Percentiles rank a stretch among this genome's conserved stretches.
phyloP scores from a whole-genome alignment of 2,888 invertebrate species.

The Galeruca laticollis region DNA sequence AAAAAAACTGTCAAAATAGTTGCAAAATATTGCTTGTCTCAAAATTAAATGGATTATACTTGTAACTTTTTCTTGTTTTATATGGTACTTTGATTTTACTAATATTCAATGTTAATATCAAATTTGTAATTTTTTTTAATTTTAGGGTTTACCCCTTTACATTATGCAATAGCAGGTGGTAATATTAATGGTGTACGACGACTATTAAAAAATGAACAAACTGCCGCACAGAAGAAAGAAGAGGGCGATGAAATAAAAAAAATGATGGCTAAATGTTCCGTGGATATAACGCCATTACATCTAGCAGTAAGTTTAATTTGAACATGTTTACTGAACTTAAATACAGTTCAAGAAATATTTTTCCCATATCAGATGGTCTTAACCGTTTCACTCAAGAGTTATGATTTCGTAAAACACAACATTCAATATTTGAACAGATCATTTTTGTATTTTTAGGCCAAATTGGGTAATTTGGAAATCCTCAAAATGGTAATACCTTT shows the following conservation, averaged over 20 bases:
- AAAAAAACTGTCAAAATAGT: too few relatives aligned
- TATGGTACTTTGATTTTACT: too few relatives aligned
- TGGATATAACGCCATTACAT: conserved; percentile 70
- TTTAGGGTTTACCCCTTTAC: conserved; percentile 71
- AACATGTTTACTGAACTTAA: not conserved
- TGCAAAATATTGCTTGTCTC: too few relatives aligned
- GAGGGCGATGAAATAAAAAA: conserved; percentile 35
- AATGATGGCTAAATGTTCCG: conserved; percentile 52
- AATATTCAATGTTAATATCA: not conserved
- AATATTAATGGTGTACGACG: conserved; percentile 69
- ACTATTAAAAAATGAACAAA: conserved; percentile 61
- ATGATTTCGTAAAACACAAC: not conserved
- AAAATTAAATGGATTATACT: too few relatives aligned
- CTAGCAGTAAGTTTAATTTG: conserved; percentile 65
- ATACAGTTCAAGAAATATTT: too few relatives aligned
- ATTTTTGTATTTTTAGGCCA: conserved; percentile 62
- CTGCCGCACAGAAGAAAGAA: conserved; percentile 43
- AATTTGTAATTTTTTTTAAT: not conserved
- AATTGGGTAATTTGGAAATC: conserved; percentile 71
- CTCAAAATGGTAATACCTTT: conserved; percentile 69
- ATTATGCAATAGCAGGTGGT: conserved; percentile 74
- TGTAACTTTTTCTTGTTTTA: too few relatives aligned
- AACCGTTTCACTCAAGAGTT: too few relatives aligned
- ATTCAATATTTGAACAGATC: conserved; percentile 3
- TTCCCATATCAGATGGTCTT: too few relatives aligned